Percentiles rank a stretch among this genome's conserved stretches.
These are phyloP conservation scores for Babylonia areolata DNA, from an alignment of 1,140 invertebrate species.

Conservation along the genomic window DNA sequence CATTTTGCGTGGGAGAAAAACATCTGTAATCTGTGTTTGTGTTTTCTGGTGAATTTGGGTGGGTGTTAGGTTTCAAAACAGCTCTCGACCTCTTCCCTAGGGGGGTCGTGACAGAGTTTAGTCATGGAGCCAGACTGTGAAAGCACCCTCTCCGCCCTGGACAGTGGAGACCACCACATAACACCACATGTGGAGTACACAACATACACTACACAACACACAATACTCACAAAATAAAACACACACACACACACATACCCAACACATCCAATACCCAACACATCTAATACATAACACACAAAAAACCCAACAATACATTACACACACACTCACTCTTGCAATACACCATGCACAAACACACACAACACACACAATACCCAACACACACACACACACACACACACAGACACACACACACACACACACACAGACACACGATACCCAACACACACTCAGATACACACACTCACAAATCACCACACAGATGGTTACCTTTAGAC, in stretches of 20 bases:
- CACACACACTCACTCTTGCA: background rate
- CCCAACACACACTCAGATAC: background rate
- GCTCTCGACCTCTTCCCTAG: too few species aligned
- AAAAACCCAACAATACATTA: too few species aligned
- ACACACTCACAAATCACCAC: slow-evolving; percentile 3
- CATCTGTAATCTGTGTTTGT: too few species aligned
- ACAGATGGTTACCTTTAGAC: slow-evolving; percentile 67
- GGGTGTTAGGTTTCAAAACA: too few species aligned
- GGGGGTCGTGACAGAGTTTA: too few species aligned
- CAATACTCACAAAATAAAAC: background rate
- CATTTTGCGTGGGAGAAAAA: too few species aligned
- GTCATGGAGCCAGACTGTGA: too few species aligned
- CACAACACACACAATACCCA: too few species aligned
- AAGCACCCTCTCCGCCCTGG: too few species aligned
- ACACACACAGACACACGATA: background rate
- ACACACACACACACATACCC: background rate
- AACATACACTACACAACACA: slow-evolving; percentile 65
- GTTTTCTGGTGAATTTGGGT: too few species aligned
- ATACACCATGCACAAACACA: slow-evolving; percentile 5
- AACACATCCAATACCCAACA: background rate
- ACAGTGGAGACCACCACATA: too few species aligned
- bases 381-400: background rate
- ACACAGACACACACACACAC: background rate
- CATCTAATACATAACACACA: background rate
- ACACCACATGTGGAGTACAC: too few species aligned